Percentiles rank a stretch among this genome's conserved stretches.
phyloP scores from a whole-genome alignment of 2,113 vertebrate species.

The Fregetta grallaria region DNA sequence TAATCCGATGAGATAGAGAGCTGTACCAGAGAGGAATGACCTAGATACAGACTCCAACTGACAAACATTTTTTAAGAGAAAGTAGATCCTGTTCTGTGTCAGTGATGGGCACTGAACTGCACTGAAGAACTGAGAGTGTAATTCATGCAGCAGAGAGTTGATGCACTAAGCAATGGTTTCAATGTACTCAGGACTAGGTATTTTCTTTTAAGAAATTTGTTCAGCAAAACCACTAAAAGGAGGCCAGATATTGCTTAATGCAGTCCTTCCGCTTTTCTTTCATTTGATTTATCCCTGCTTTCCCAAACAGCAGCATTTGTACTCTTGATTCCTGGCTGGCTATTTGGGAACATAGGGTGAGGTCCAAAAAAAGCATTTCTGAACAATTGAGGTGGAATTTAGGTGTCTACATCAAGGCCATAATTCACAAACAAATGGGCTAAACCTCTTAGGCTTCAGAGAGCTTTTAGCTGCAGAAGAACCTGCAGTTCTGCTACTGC shows the following conservation, averaged over 20 bases:
- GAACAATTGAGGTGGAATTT: background rate
- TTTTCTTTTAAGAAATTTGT: background rate
- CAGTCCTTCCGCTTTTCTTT: background rate
- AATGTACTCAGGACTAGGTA: background rate
- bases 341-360: background rate
- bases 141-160: background rate
- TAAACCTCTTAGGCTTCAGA: background rate
- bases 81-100: background rate
- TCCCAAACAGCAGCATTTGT: background rate
- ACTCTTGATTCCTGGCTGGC: background rate
- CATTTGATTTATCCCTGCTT: background rate
- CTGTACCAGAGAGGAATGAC: slow-evolving; percentile 10
- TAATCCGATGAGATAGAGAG: slow-evolving; percentile 21
- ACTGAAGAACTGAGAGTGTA: background rate
- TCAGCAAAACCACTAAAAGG: background rate
- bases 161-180: background rate
- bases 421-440: background rate
- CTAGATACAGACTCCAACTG: slow-evolving; percentile 19
- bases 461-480: background rate
- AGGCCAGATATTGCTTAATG: background rate
- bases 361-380: background rate
- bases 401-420: background rate
- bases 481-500: background rate
- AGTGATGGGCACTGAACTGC: slow-evolving; percentile 6
- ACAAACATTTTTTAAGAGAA: slow-evolving; percentile 28